Conservation (phyloP, 2,888 invertebrate genomes). For the Pasiphila rectangulata region DNA sequence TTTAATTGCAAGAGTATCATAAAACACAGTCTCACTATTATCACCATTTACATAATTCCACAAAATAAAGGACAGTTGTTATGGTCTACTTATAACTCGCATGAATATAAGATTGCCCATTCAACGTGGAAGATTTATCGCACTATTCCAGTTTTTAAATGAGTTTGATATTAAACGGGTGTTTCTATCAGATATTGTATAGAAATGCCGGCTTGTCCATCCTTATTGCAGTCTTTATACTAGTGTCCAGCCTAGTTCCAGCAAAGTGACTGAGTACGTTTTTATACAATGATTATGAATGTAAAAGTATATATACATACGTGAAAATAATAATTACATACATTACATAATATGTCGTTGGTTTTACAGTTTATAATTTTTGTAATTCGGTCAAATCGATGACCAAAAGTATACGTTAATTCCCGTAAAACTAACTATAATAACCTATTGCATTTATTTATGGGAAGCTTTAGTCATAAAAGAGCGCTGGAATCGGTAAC, state of each 20-base stretch:
- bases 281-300: no score
- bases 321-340: no score
- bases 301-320: no score
- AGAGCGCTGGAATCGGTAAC: conserved; percentile 11
- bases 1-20: conserved; percentile 27
- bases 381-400: no score
- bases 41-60: conserved; percentile 56
- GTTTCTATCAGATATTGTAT: conserved; percentile 5
- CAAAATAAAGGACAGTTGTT: conserved; percentile 38
- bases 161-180: conserved; percentile 22
- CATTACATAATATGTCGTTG: no score
- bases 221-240: no score
- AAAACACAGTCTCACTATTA: conserved; percentile 40
- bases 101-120: conserved; percentile 62
- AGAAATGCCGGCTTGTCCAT: no score
- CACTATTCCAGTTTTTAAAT: conserved; percentile 37
- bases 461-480: conserved; percentile 33
- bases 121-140: conserved; percentile 47
- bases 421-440: conserved; percentile 8
- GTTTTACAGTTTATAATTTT: no score
- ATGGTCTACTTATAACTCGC: conserved; percentile 48
- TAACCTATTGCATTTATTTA: conserved; percentile 29
- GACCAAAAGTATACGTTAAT: neutral
- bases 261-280: no score
- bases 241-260: no score